Percentiles rank a stretch among this genome's conserved stretches.
phyloP scores from a whole-genome alignment of 2,888 invertebrate genomes.

The Quadroppia sp. region DNA sequence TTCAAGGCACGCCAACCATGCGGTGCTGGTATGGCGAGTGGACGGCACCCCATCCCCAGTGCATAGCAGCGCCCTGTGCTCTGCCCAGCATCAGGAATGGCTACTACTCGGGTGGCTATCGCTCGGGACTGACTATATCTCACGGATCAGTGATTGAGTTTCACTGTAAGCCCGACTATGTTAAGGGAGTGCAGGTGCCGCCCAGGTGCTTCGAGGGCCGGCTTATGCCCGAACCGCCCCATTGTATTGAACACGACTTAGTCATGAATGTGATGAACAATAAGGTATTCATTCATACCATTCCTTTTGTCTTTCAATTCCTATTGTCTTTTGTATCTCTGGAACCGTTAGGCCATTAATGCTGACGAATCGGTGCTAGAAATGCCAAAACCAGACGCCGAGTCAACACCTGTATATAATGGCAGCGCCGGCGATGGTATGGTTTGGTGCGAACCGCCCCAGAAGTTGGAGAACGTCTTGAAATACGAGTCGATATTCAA shows the following conservation, averaged over 20 bases:
- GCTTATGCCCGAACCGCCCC: conserved; percentile 60
- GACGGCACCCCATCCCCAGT: conserved; percentile 72
- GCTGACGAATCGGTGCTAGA: conserved; percentile 23
- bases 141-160: conserved; percentile 73
- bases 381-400: conserved; percentile 3
- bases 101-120: conserved; percentile 70
- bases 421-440: neutral
- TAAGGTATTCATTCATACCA: neutral
- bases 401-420: neutral
- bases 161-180: conserved; percentile 54
- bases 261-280: conserved; percentile 4
- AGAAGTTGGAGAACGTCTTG: conserved; percentile 38
- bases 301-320: neutral
- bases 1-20: conserved; percentile 65
- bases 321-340: neutral
- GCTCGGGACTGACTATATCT: conserved; percentile 72
- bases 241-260: conserved; percentile 51
- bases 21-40: conserved; percentile 77
- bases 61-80: conserved; percentile 69
- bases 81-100: conserved; percentile 65
- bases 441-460: conserved; percentile 38
- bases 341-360: conserved; percentile 24
- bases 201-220: conserved; percentile 64
- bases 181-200: conserved; percentile 55
- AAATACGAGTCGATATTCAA: neutral